phyloP scores from a whole-genome alignment of 53 echinoderm and acorn worm genomes.

The Zoroaster sp. region DNA sequence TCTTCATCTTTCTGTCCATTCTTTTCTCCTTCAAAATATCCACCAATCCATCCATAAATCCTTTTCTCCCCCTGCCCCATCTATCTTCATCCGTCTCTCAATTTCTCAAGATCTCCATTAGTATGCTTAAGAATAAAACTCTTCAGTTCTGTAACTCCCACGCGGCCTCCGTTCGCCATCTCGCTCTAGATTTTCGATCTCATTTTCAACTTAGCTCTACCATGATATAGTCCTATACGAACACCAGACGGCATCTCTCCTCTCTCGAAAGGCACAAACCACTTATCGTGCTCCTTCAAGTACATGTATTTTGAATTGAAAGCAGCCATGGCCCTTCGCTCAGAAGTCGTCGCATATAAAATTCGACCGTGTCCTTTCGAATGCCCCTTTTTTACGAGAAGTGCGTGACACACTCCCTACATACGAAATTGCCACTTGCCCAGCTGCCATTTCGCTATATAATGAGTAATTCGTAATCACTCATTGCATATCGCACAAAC shows the following conservation, averaged over 20 bases:
- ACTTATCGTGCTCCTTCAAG: background rate
- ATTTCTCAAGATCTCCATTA: background rate
- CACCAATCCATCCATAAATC: background rate
- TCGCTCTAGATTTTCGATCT: background rate
- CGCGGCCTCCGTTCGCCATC: background rate
- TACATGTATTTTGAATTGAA: background rate
- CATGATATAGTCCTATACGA: too few relatives aligned
- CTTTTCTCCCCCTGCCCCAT: background rate
- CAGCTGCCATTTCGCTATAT: too few relatives aligned
- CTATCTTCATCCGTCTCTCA: background rate
- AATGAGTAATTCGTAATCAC: too few relatives aligned
- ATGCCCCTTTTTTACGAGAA: background rate
- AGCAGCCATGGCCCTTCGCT: background rate
- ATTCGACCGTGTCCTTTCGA: background rate
- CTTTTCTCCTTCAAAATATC: constrained; percentile 22
- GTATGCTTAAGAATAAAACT: background rate
- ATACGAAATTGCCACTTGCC: too few relatives aligned
- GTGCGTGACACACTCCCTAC: background rate
- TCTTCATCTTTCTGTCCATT: background rate
- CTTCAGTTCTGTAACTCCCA: background rate
- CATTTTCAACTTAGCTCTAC: background rate
- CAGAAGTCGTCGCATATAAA: background rate
- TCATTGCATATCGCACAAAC: too few relatives aligned
- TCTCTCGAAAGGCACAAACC: background rate
- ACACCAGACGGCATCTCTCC: background rate